Evolutionary conservation across 2,888 invertebrate genomes (phyloP).

Genomic region (Pollenia griseotomentosa): DNA sequence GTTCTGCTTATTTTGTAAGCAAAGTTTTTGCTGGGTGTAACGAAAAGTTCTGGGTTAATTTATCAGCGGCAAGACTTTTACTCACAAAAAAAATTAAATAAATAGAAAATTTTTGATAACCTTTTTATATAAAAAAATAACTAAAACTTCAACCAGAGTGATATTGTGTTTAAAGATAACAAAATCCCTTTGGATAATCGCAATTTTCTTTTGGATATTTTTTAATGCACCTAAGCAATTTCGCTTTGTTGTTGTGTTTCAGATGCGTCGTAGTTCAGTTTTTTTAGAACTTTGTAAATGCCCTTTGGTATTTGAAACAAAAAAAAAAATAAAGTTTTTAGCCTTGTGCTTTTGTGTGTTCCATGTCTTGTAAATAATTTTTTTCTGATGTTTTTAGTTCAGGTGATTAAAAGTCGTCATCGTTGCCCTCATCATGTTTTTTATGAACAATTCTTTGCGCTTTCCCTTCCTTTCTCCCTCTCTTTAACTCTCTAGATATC

Average conservation of each 20-base stretch:
- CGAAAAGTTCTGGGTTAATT: too few species aligned
- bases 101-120: too few species aligned
- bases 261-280: background rate
- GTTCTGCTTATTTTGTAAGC: too few species aligned
- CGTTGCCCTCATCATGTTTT: background rate
- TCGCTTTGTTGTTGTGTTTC: background rate
- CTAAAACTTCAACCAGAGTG: too few species aligned
- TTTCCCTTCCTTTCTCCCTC: constrained; percentile 6
- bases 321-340: background rate
- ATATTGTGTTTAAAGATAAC: too few species aligned
- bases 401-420: constrained; percentile 11
- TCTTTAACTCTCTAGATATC: constrained; percentile 7
- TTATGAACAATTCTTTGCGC: background rate
- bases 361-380: background rate
- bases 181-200: too few species aligned
- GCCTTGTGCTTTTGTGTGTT: constrained; percentile 21
- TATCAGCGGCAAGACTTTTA: too few species aligned
- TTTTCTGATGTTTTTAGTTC: constrained; percentile 19
- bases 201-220: too few species aligned
- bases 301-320: constrained; percentile 1
- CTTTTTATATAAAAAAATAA: too few species aligned
- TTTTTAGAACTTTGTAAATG: constrained; percentile 3
- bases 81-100: too few species aligned
- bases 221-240: background rate
- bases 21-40: too few species aligned